A percentile compares a stretch with the other conserved stretches of the same genome.
Evolutionary conservation across 2,113 vertebrate genomes (phyloP).

Genomic region (Cheirogaleus medius): DNA sequence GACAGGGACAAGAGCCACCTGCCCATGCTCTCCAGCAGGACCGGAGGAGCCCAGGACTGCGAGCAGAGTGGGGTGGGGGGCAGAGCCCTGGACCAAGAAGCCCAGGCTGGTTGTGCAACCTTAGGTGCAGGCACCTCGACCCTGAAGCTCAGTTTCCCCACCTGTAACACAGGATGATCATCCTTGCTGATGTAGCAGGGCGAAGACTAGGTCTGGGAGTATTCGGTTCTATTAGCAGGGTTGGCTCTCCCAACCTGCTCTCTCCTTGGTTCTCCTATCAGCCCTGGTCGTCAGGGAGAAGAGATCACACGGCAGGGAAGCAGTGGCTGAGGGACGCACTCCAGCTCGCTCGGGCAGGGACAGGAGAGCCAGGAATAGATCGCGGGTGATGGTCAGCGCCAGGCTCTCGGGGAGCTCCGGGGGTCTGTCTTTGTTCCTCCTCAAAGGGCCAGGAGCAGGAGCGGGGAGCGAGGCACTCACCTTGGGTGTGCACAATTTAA

Average conservation of each 20-base stretch:
- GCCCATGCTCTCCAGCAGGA: neutral
- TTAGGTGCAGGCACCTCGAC: neutral
- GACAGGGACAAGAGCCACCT: neutral
- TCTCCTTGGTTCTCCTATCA: neutral
- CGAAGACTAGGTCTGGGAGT: neutral
- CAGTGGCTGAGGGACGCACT: too few species aligned
- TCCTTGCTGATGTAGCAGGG: neutral
- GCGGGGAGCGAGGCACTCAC: neutral
- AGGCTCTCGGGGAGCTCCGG: neutral
- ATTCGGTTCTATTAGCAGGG: neutral
- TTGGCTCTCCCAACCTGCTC: neutral
- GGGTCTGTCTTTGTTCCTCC: neutral
- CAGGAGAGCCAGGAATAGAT: too few species aligned
- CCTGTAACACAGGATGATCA: neutral
- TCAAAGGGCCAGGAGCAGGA: neutral
- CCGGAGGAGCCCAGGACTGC: neutral
- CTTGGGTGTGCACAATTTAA: neutral
- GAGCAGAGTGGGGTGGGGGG: neutral
- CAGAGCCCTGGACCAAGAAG: neutral
- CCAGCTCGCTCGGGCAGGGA: too few species aligned
- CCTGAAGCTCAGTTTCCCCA: neutral
- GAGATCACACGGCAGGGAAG: neutral
- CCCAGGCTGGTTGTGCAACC: accelerated
- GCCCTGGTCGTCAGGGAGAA: neutral
- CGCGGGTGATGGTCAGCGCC: neutral